Evolutionary conservation across 1,140 invertebrate genomes (phyloP), one percentile per base, ranked within the genome.

Genomic region (Spodoptera frugiperda): DNA sequence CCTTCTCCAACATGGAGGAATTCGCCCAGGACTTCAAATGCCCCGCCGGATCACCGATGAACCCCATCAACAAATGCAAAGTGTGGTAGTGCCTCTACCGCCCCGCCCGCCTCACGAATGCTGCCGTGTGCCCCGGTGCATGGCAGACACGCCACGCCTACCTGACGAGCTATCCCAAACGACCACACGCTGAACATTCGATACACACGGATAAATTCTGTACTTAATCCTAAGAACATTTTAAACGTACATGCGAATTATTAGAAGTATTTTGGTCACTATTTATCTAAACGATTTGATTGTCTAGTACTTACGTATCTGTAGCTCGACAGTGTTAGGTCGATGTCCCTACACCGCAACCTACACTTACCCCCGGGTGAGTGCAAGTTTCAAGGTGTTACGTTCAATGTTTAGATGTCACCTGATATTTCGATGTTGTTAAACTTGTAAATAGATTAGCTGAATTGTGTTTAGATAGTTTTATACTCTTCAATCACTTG

Each of bases 11-110:
- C 89, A 97, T 97, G 94, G 95, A 96, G 61, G 97, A 98, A 72
- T 99, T 99, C 93, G 95, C 97, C 0, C 91, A 95, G 72, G 98
- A 98, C 90, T 99, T 98, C 93, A 96, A 97, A 57, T 99, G 98
- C 92, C 96, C 97, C 0, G 72, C 94, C 0, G 97, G 96, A 2
- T 96, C 97, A 0, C 96, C 95, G 33, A 98, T 99, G 98, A 99
- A 99, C 92, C 98, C 98, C 1, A 84, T 89, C 14, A 95, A 98
- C 0, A 99, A 99, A 89, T 99, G 98, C 94, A 95, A 95, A 87
- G 96, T 97, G 14, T 97, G 97, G 97, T 97, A 96, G 94, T 78
- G 14, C 57, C 48, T 25, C 44, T 21, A 39, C 21, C 19, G 17
- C 25, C 15, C 30, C 46, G 44, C 57, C 15, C 53, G 10, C 53